Evolutionary conservation across 2,888 invertebrate genomes (phyloP).

Genomic region (Heliconius ethilla): DNA sequence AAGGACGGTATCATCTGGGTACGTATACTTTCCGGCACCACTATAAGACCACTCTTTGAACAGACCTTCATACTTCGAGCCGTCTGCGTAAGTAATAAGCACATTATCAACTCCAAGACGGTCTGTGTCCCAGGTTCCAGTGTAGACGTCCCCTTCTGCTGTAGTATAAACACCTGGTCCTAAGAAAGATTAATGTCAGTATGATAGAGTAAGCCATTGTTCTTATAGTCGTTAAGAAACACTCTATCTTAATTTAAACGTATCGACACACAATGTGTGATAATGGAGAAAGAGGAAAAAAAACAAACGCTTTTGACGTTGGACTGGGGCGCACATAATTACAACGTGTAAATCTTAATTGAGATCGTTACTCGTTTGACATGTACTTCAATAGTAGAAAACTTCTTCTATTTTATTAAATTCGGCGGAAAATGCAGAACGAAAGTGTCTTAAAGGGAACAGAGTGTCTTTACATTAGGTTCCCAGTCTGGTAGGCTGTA

Average conservation of each 20-base stretch:
- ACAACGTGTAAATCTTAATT: conserved; percentile 23
- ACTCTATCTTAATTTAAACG: conserved; percentile 23
- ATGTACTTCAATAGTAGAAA: background rate
- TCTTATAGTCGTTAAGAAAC: conserved; percentile 8
- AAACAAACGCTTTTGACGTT: conserved; percentile 13
- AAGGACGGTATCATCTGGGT: conserved; percentile 77
- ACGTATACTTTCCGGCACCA: conserved; percentile 75
- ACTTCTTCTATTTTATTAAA: too few relatives aligned
- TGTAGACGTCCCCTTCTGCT: conserved; percentile 81
- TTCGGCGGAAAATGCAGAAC: too few relatives aligned
- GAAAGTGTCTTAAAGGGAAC: too few relatives aligned
- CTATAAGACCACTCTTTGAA: conserved; percentile 75
- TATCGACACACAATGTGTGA: conserved; percentile 22
- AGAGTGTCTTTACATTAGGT: too few relatives aligned
- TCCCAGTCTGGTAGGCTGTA: too few relatives aligned
- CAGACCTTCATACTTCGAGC: conserved; percentile 75
- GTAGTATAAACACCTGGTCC: conserved; percentile 81
- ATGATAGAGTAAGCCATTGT: conserved; percentile 23
- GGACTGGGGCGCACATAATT: conserved; percentile 17
- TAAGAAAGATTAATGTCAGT: conserved; percentile 45
- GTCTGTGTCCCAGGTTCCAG: conserved; percentile 81
- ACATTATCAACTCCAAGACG: conserved; percentile 65
- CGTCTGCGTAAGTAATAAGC: conserved; percentile 70
- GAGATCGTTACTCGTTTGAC: conserved; percentile 19
- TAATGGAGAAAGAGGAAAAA: conserved; percentile 13